Percentiles rank a stretch among this genome's conserved stretches.
Evolutionary conservation across 2,113 vertebrate species (phyloP).

Genomic region (Nematolebias whitei): DNA sequence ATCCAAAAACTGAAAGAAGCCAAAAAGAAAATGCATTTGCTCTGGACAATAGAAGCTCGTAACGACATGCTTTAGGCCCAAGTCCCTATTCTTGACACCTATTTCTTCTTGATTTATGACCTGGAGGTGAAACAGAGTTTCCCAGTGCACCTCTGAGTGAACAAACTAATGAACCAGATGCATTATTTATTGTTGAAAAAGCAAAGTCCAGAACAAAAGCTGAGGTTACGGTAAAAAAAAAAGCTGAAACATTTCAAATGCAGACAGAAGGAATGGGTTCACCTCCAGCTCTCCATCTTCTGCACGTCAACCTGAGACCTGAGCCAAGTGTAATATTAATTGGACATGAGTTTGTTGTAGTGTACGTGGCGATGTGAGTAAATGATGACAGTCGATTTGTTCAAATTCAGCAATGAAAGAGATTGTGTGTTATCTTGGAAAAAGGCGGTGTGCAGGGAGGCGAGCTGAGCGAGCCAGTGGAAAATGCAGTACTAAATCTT

Average conservation of each 20-base stretch:
- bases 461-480: conserved; percentile 54
- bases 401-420: conserved; percentile 58
- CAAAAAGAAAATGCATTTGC: conserved; percentile 14
- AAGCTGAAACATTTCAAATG: conserved; percentile 46
- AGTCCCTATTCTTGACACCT: conserved; percentile 62
- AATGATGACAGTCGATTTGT: conserved; percentile 25
- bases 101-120: conserved; percentile 68
- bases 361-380: conserved; percentile 38
- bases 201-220: conserved; percentile 55
- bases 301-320: conserved; percentile 19
- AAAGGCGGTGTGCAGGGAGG: conserved; percentile 35
- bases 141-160: conserved; percentile 59
- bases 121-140: conserved; percentile 64
- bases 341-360: conserved; percentile 29
- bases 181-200: conserved; percentile 76
- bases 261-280: conserved; percentile 24
- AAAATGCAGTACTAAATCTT: conserved; percentile 59
- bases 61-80: conserved; percentile 51
- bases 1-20: not conserved
- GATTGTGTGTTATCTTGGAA: conserved; percentile 63
- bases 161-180: conserved; percentile 74
- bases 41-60: conserved; percentile 27
- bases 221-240: conserved; percentile 25
- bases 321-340: conserved; percentile 51
- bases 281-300: conserved; percentile 14